phyloP scores from a whole-genome alignment of 2,888 invertebrate species.

The Epiblema foenella region DNA sequence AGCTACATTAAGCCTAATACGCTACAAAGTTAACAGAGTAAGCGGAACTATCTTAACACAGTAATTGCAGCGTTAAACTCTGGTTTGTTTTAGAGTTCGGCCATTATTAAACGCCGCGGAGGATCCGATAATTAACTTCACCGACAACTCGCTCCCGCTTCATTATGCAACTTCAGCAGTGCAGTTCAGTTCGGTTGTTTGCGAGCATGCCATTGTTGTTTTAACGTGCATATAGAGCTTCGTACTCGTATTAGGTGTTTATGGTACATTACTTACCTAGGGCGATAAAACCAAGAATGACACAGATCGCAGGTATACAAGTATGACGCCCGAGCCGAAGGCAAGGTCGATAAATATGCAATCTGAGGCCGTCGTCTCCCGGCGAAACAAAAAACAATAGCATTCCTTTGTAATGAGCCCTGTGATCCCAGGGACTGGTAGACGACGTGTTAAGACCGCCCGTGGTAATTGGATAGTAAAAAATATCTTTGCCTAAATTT shows the following conservation, averaged over 20 bases:
- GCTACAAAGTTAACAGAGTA: slow-evolving; percentile 9
- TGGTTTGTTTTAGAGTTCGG: slow-evolving; percentile 18
- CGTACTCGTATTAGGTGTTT: not conserved
- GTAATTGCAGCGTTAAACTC: slow-evolving; percentile 20
- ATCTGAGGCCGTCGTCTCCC: too few species aligned
- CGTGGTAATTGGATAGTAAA: too few species aligned
- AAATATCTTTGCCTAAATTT: too few species aligned
- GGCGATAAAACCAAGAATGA: too few species aligned
- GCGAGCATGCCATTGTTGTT: not conserved
- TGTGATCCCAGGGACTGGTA: too few species aligned
- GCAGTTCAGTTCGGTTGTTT: not conserved
- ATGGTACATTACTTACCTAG: not conserved
- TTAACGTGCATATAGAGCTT: not conserved
- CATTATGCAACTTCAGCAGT: slow-evolving; percentile 32
- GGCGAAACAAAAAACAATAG: too few species aligned
- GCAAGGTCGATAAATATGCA: too few species aligned
- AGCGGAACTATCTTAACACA: slow-evolving; percentile 23
- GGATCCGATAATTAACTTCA: slow-evolving; percentile 28
- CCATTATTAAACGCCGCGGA: slow-evolving; percentile 9
- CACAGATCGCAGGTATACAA: too few species aligned
- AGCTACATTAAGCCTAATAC: not conserved
- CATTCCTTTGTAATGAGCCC: too few species aligned
- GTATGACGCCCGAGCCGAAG: too few species aligned
- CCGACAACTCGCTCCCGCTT: slow-evolving; percentile 27
- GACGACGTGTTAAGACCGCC: too few species aligned